Base-by-base conservation (phyloP, 1,140 invertebrate genomes). In the Trichonephila clavata region DNA sequence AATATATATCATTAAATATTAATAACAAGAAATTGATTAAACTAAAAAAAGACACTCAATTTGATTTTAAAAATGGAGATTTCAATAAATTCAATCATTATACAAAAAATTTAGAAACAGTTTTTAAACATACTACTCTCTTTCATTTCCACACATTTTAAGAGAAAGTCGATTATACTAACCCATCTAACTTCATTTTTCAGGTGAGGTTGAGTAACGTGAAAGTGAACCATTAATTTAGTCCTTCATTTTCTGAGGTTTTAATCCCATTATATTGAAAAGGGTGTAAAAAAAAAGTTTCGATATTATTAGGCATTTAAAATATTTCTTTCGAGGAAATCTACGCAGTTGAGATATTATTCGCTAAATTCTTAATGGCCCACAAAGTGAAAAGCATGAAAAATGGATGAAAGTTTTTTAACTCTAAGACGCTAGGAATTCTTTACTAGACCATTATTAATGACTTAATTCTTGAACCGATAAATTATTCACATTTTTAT, bases 311-410 rank as follows among this genome's bases (percentile, higher is more conserved):
- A 61, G 27, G 21, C 57, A 87, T 63, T 87, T 59, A 87, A 65
- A 87, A 87, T 61, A 63, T 63, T 87, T 87, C 39, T 57, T 84
- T 87, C 86, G 21, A 1, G 86, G 24, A 87, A 32, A 63, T 87
- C 61, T 27, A 60, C 57, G 32, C 63, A 43, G 59, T 87, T 87
- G 32, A 87, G 86, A 63, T 61, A 65, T 43, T 87, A 59, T 65
- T 87, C 57, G 60, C 2, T 65, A 65, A 87, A 87, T 87, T 87
- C 57, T 87, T 87, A 87, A 87, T 87, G 86, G 21, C 61, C 32
- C 61, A 24, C 59, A 87, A 87, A 87, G 61, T 59, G 59, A 87
- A 87, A 39, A n/a, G 57, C 86, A 21, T 59, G 21, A 87, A 65
- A 87, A 63, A 87, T 63, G 32, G 21, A 63, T 63, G 61, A 43